Evolutionary conservation across 2,888 invertebrate species (phyloP).

Genomic region (Hypsopygia costalis): DNA sequence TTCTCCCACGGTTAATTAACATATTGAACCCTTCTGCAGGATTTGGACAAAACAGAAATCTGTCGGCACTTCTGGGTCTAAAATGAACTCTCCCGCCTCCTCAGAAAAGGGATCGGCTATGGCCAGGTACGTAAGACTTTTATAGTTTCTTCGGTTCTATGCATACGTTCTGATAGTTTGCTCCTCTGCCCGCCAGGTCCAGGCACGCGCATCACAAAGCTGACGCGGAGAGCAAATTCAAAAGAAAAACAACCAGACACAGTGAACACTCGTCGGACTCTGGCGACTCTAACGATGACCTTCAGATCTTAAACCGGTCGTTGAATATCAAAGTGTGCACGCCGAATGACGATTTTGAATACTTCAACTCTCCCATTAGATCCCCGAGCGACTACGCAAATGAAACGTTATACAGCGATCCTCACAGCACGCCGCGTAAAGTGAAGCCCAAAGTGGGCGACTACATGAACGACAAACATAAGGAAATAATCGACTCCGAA

Average conservation of each 20-base stretch:
- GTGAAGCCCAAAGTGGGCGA: constrained; percentile 73
- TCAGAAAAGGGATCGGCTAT: constrained; percentile 40
- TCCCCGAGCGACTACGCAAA: constrained; percentile 55
- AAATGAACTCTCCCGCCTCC: constrained; percentile 35
- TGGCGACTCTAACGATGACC: constrained; percentile 70
- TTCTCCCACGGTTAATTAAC: no score
- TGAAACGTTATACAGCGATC: constrained; percentile 53
- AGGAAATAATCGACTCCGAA: constrained; percentile 70
- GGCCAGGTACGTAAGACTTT: constrained; percentile 34
- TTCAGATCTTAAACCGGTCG: constrained; percentile 71
- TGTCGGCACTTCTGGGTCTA: constrained; percentile 30
- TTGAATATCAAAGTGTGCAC: constrained; percentile 76
- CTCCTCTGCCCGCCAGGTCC: constrained; percentile 32
- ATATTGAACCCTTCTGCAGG: no score
- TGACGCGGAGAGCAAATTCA: constrained; percentile 32
- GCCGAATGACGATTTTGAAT: constrained; percentile 82
- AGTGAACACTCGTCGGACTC: constrained; percentile 65
- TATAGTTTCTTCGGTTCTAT: constrained; percentile 3
- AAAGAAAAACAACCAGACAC: constrained; percentile 35
- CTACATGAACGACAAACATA: constrained; percentile 74
- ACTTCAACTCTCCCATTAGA: constrained; percentile 73
- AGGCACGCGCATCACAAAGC: constrained; percentile 17
- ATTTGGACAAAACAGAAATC: constrained; percentile 67
- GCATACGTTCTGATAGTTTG: not conserved
- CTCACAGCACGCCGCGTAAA: constrained; percentile 49